phyloP scores from a whole-genome alignment of 2,888 invertebrate genomes.

The Lypha dubia region DNA sequence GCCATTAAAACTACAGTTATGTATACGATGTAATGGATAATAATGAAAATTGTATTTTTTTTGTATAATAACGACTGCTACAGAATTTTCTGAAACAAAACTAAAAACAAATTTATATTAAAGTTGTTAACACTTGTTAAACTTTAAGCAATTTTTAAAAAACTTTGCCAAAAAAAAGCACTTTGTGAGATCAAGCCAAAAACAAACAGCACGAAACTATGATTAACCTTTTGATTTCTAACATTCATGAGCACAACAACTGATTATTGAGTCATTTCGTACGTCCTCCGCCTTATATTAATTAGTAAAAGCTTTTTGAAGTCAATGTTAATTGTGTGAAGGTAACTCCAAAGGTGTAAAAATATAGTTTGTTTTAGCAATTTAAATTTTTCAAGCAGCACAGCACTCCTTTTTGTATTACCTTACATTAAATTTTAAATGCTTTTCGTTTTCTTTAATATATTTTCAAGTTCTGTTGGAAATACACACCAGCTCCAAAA shows the following conservation, averaged over 20 bases:
- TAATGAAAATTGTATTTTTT: background rate
- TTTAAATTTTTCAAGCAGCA: too few relatives aligned
- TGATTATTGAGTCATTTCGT: background rate
- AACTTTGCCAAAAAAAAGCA: background rate
- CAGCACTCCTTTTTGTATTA: too few relatives aligned
- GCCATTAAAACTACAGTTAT: background rate
- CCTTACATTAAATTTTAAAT: too few relatives aligned
- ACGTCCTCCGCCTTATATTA: conserved; percentile 12
- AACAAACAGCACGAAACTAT: conserved; percentile 12
- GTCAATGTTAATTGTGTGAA: too few relatives aligned
- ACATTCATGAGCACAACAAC: background rate
- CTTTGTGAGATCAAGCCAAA: background rate
- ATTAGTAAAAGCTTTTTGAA: background rate
- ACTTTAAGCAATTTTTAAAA: background rate
- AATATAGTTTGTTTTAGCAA: too few relatives aligned
- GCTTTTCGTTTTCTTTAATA: too few relatives aligned
- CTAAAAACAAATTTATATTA: too few relatives aligned
- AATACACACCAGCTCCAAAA: too few relatives aligned
- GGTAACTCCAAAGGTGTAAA: too few relatives aligned
- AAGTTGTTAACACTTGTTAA: background rate
- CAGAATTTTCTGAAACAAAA: background rate
- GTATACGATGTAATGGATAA: background rate
- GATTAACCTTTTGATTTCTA: conserved; percentile 24
- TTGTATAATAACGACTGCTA: background rate
- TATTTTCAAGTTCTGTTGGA: too few relatives aligned